Base-by-base conservation (phyloP, 2,888 invertebrate genomes). In the Eupsilia transversa region DNA sequence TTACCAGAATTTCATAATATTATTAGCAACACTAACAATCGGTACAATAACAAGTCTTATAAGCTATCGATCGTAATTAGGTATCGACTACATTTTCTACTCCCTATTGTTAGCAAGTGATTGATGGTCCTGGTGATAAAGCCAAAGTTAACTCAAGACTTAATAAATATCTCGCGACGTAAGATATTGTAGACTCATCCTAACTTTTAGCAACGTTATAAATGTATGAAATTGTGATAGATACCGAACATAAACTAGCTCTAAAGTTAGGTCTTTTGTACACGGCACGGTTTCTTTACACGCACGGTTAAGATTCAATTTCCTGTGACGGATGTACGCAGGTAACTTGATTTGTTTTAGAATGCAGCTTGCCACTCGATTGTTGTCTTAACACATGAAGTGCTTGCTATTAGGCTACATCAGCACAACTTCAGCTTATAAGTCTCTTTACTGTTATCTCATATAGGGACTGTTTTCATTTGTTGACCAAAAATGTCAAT, bases 131-230 rank as follows among this genome's bases (percentile, higher is more conserved):
- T 14, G 20, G 14, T 33, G 33, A 59, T 60, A 56, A 73, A 56
- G 27, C n/a, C 35, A 57, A 66, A 77, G 61, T 72, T 63, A n/a
- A 49, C 35, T 57, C 27, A 23, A 63, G 23, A 57, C 30, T 43
- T 60, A 57, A 78, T 77, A 77, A 59, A 77, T 78, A 78, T 68
- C 59, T 54, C 33, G 30, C 10, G 33, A 59, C 64, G 59, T 46
- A 30, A 35, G 35, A 74, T 64, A 77, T 41, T 71, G 77, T 35
- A 10, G 30, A 52, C 57, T 78, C 78, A 79, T 79, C 46, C 27
- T 6, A 64, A 59, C 52, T 72, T 72, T 72, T 23, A 49, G 30
- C 67, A 46, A 72, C 63, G 52, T 77, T 57, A 71, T 77, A 67
- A 33, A 67, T 54, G 17, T 77, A 64, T 64, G 54, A 72, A 52